Evolutionary conservation across 2,113 vertebrate genomes (phyloP).

Genomic region (Tragelaphus buxtoni): DNA sequence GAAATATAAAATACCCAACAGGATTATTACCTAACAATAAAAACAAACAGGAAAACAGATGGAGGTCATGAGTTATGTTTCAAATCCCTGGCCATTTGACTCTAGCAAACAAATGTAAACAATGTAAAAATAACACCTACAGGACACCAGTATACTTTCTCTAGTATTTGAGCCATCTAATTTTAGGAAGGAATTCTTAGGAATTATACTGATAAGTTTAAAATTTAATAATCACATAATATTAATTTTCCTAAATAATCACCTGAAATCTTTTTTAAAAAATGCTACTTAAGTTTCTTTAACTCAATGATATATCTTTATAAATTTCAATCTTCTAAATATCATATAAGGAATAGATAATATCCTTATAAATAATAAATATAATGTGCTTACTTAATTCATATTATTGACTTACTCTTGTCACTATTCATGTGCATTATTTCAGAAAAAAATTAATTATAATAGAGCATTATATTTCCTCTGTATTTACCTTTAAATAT

Average conservation of each 20-base stretch:
- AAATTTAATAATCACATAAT: background rate
- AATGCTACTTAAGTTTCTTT: background rate
- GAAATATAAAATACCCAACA: constrained; percentile 33
- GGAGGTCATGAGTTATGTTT: constrained; percentile 28
- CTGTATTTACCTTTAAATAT: background rate
- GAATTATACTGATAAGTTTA: background rate
- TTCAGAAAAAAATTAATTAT: background rate
- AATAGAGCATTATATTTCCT: background rate
- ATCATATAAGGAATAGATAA: background rate
- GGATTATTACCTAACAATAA: constrained; percentile 57
- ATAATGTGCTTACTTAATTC: background rate
- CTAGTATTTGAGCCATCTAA: background rate
- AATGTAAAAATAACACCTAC: background rate
- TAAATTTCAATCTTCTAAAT: background rate
- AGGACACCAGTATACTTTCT: background rate
- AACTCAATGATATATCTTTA: background rate
- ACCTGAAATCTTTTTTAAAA: background rate
- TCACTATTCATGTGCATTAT: background rate
- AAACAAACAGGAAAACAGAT: constrained; percentile 46
- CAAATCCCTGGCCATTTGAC: constrained; percentile 15
- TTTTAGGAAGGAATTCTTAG: background rate
- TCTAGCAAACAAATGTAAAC: constrained; percentile 32
- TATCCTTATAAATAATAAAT: background rate
- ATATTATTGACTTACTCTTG: background rate
- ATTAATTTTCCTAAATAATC: background rate